Base-by-base conservation (phyloP, 2,888 invertebrate species). In the Fabriciana adippe region DNA sequence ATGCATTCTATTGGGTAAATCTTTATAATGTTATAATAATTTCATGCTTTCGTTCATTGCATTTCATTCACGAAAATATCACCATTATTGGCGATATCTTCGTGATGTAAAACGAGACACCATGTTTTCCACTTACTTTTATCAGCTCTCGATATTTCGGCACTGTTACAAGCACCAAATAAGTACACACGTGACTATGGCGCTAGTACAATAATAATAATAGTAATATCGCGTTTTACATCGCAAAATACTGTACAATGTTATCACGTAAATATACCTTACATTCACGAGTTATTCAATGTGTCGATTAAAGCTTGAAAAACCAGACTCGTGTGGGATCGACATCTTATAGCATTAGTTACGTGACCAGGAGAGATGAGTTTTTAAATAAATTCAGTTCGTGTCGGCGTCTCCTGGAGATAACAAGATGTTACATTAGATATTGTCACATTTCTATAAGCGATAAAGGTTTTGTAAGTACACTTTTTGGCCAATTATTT, bases 341-440 rank as follows among this genome's bases (percentile, higher is more conserved):
- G 86, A 86, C 86, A 82, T 83, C 83, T 85, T 81, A 83, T 81
- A 82, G 77, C 80, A 77, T 84, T 79, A 72, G 70, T 72, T 76
- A 78, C 74, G 75, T 75, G 76, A 75, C 77, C 76, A 71, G 74
- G 81, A 85, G 84, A 84, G 85, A 89, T 88, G 84, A 87, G 85
- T 81, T 87, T 86, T 85, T 81, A 86, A 87, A 89, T 87, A 78
- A 84, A 89, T 88, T 88, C 86, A 66, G 74, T 67, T 68, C 81
- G 78, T 85, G 84, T 82, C 65, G 72, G 68, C 66, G 55, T 56
- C 50, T 71, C 55, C 64, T 48, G 48, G 61, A 53, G 55, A 65
- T 65, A 45, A 55, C 59, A 64, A 56, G 41, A 54, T 56, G 57
- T 64, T 61, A 62, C 56, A 21, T 56, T 51, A 53, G 48, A 67